Evolutionary conservation across 1,140 invertebrate genomes (phyloP), one percentile per base, ranked within the genome.

Genomic region (Stratiolaelaps scimitus): DNA sequence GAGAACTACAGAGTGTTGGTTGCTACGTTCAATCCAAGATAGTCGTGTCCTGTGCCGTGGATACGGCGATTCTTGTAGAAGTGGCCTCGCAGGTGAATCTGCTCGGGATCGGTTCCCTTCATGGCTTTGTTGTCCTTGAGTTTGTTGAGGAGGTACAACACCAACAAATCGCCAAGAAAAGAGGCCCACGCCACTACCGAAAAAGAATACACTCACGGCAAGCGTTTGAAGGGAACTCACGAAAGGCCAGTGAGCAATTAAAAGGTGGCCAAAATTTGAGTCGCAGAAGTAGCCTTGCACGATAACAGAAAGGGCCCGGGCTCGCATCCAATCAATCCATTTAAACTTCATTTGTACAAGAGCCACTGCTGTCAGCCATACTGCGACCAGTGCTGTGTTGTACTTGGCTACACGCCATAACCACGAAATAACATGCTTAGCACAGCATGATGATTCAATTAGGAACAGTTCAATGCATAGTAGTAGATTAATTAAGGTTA

Each of bases 151-250:
- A 26, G 53, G 53, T 15, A 34, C 34, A 15, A 26, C 17, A n/a
- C 26, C 26, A n/a, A 26, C 15, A 23, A 26, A 26, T 15, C 34
- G 53, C 53, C 53, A 60, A 26, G 26, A 60, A 26, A 26, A 34
- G 26, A 60, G 15, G 2, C n/a, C 53, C 15, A 60, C 53, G 4
- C 17, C 53, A 4, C 26, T 29, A 17, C 53, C 53, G 10, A 60
- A 60, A 23, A 60, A 29, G 53, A 60, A 60, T 23, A 60, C 53
- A 60, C 53, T 60, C 53, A 60, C 53, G 26, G 53, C 53, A 23
- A 60, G 53, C 53, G 26, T 34, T 60, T 23, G 53, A 34, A 60
- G 15, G 26, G 26, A 60, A 34, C 53, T 60, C 26, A 60, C 34
- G 53, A 60, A 60, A 26, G 53, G 53, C 53, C 53, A 60, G 15